phyloP scores from a whole-genome alignment of 2,113 vertebrate species.

The Paradoxurus hermaphroditus region DNA sequence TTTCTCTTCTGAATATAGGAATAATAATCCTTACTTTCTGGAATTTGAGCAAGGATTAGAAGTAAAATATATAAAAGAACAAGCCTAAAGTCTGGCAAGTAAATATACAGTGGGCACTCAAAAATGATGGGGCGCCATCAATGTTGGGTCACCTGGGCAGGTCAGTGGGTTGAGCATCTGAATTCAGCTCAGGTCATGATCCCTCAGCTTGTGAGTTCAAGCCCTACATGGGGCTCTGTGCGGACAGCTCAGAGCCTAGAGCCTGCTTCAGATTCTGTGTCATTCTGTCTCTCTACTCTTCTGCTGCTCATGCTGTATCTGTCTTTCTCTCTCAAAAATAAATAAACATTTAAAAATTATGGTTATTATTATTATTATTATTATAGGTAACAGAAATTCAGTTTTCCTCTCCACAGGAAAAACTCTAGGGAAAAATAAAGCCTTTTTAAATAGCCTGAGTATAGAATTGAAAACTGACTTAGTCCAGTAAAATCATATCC shows the following conservation, averaged over 20 bases:
- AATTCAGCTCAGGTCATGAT: too few species aligned
- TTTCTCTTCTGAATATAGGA: background rate
- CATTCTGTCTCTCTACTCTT: too few species aligned
- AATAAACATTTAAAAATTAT: background rate
- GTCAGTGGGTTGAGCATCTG: too few species aligned
- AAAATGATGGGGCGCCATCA: background rate
- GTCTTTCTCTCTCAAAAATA: too few species aligned
- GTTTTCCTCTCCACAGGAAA: background rate
- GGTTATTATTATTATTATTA: background rate
- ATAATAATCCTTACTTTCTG: background rate
- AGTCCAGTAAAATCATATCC: background rate
- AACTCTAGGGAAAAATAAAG: background rate
- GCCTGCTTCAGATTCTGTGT: too few species aligned
- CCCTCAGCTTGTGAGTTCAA: too few species aligned
- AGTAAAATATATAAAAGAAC: background rate
- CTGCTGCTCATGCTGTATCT: too few species aligned
- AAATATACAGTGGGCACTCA: background rate
- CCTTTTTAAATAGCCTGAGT: background rate
- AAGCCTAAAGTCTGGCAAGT: background rate
- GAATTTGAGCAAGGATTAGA: background rate
- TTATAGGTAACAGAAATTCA: background rate
- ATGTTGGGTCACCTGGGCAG: background rate
- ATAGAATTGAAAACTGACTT: slow-evolving; percentile 18
- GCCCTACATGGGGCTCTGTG: too few species aligned
- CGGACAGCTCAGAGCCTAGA: too few species aligned